Evolutionary conservation across 2,888 invertebrate species (phyloP), one percentile per base, ranked within the genome.

Genomic region (Polietes domitor): DNA sequence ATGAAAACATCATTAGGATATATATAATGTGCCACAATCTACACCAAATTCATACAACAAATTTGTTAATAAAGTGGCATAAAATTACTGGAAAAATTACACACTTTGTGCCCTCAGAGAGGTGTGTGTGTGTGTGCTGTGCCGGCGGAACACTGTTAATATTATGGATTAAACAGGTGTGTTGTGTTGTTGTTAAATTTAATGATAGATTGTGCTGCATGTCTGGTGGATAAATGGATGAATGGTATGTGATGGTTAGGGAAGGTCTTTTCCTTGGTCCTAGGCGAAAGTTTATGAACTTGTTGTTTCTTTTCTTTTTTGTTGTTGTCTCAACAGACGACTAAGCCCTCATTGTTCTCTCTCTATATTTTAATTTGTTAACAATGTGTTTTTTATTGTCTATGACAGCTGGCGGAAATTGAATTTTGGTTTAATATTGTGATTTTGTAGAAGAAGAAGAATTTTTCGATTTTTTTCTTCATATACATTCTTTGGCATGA

Each of bases 1-100:
- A 73, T 73, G 73, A 73, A 73, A 73, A 73, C 73, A 73, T 73
- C 58, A 73, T 61, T 73, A 73, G 73, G 73, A 58, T 41, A 21
- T 72, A 55, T 72, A 72, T 41, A 41, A 55, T 72, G 41, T 61
- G 58, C 58, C 73, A 61, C 58, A 72, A 58, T 73, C 17, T 43
- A 43, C n/a, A 43, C 2, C 21, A 50, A 72, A 28, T 72, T 55
- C 53, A 55, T 24, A 58, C 41, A 72, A 73, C 61, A 68, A 68
- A 73, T 61, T 61, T 43, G 61, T 61, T 73, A 61, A 47, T 73
- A 61, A 73, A 73, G 73, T 73, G 43, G 41, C 73, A 73, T 73
- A 24, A 73, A 73, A 73, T 73, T 73, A 73, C 73, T 26, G 58
- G 73, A 73, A 43, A 73, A 73, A 61, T 68, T 68, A 68, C 68